These are phyloP conservation scores for Knipowitschia caucasica DNA, from an alignment of 2,797 vertebrate species.

Conservation along the genomic window DNA sequence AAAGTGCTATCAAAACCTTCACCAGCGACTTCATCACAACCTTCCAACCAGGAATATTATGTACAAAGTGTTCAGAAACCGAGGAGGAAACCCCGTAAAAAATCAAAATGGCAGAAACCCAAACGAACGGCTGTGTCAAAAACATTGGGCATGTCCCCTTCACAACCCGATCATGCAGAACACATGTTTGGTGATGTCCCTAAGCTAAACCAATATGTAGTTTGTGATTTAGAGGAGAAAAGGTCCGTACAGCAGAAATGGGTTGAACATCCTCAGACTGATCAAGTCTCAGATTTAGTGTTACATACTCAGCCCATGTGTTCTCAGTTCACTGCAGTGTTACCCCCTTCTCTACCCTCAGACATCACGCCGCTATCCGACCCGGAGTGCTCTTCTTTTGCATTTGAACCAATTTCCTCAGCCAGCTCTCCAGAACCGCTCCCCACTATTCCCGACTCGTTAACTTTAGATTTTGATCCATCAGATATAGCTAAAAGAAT, in stretches of 20 bases:
- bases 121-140: background rate
- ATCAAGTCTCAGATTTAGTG: background rate
- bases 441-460: slow-evolving; percentile 35
- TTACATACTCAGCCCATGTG: background rate
- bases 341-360: slow-evolving; percentile 15
- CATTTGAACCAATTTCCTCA: slow-evolving; percentile 58
- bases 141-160: background rate
- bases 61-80: background rate
- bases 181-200: background rate
- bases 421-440: slow-evolving; percentile 54
- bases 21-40: background rate
- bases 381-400: slow-evolving; percentile 49
- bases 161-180: background rate
- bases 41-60: background rate
- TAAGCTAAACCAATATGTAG: background rate
- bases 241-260: background rate
- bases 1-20: background rate
- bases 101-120: background rate
- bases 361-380: slow-evolving; percentile 34
- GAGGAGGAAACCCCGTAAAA: background rate
- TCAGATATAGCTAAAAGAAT: background rate
- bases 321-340: slow-evolving; percentile 22
- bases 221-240: background rate
- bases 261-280: background rate
- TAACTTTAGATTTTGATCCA: slow-evolving; percentile 35